Conservation (phyloP, 2,797 vertebrate species). For the Morus bassanus region DNA sequence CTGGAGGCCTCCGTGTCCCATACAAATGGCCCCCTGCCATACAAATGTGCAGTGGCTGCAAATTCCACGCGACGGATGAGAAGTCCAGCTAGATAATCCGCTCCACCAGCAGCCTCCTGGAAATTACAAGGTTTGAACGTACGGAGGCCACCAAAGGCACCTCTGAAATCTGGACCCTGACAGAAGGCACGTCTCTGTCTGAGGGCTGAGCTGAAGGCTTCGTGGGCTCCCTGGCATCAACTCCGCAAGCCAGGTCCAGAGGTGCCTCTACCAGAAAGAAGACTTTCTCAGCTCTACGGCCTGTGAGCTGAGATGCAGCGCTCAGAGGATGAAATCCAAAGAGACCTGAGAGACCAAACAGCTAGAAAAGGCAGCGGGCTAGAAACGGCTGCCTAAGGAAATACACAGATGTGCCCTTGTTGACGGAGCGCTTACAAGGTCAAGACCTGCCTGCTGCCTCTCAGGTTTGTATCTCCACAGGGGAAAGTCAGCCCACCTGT, state of each 20-base stretch:
- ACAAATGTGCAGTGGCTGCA: neutral
- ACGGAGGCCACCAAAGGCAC: neutral
- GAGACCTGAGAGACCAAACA: neutral
- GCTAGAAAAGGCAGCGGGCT: neutral
- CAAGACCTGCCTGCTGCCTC: neutral
- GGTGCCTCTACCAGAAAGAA: neutral
- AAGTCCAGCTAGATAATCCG: neutral
- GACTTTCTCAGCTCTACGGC: neutral
- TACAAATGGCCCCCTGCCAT: neutral
- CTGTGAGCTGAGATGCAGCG: neutral
- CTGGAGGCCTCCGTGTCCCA: neutral
- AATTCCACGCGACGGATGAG: neutral
- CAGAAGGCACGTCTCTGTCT: neutral
- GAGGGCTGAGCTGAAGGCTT: neutral
- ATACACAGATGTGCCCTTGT: neutral
- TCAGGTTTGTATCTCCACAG: neutral
- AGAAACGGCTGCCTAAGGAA: neutral
- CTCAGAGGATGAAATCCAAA: neutral
- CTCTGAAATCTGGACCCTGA: neutral
- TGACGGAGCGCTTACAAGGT: neutral
- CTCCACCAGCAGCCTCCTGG: neutral
- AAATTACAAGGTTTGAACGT: neutral
- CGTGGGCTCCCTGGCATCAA: neutral
- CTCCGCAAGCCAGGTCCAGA: neutral
- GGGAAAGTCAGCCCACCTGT: neutral